Evolutionary conservation across 2,797 vertebrate species (phyloP).

Genomic region (Helicolenus hilgendorfi): DNA sequence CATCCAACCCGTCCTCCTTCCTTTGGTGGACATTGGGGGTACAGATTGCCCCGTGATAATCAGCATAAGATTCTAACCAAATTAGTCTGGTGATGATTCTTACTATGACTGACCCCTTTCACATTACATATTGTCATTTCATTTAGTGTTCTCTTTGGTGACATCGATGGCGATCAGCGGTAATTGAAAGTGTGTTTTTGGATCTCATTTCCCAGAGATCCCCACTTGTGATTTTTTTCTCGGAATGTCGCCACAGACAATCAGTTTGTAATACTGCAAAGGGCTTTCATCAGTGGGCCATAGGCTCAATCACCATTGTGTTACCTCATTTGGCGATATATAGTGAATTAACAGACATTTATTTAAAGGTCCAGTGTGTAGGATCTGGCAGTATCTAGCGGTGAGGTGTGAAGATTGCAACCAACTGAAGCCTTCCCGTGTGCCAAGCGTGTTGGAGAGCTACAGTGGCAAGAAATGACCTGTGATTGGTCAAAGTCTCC

Average conservation of each 20-base stretch:
- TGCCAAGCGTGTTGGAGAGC: too few relatives aligned
- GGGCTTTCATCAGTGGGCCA: neutral
- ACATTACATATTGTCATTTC: neutral
- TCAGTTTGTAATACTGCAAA: neutral
- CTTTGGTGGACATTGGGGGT: too few relatives aligned
- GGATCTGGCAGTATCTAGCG: too few relatives aligned
- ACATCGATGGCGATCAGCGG: neutral
- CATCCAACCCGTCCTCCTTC: accelerated
- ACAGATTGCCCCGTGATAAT: too few relatives aligned
- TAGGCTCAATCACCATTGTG: neutral
- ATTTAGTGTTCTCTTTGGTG: neutral
- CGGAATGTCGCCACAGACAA: neutral
- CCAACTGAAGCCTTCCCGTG: too few relatives aligned
- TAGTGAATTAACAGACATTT: neutral
- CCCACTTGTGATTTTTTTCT: neutral
- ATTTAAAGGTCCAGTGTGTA: neutral
- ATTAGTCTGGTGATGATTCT: neutral
- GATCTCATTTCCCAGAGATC: neutral
- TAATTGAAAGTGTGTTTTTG: neutral
- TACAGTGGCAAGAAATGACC: too few relatives aligned
- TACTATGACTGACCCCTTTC: neutral
- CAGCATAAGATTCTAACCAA: neutral
- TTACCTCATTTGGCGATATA: neutral
- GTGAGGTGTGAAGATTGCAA: too few relatives aligned
- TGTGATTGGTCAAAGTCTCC: too few relatives aligned